Evolutionary conservation across 2,113 vertebrate genomes (phyloP).

Genomic region (Dasyornis broadbenti): DNA sequence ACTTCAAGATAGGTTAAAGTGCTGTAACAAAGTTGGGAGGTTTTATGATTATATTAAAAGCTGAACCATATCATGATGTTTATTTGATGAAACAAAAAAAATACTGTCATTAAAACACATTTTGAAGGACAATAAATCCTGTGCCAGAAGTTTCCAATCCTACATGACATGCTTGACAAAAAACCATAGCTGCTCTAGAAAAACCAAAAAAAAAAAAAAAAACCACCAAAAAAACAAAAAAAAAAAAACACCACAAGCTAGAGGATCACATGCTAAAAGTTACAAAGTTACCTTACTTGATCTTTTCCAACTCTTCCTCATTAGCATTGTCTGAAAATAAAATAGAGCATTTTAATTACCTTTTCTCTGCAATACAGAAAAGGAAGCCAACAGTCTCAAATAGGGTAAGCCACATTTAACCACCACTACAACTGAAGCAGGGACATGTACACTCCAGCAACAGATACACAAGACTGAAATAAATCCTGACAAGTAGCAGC

Average conservation of each 20-base stretch:
- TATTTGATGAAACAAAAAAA: neutral
- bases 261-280: constrained; percentile 82
- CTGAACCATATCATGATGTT: neutral
- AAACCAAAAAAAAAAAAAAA: neutral
- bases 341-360: constrained; percentile 91
- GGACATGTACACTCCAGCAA: neutral
- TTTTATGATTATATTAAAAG: neutral
- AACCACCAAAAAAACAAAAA: neutral
- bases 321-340: constrained; percentile 97
- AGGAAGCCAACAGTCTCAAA: constrained; percentile 19
- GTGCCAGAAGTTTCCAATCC: neutral
- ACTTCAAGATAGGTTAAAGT: neutral
- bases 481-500: neutral
- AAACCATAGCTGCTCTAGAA: neutral
- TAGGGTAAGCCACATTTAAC: constrained; percentile 1
- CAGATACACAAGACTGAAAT: neutral
- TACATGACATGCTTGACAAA: neutral
- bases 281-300: constrained; percentile 99
- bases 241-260: neutral
- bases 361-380: constrained; percentile 51
- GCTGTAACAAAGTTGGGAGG: neutral
- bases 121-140: neutral
- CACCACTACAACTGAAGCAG: neutral
- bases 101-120: neutral
- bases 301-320: constrained; percentile 99